phyloP scores from a whole-genome alignment of 2,888 invertebrate genomes.

The Dryobotodes eremita region DNA sequence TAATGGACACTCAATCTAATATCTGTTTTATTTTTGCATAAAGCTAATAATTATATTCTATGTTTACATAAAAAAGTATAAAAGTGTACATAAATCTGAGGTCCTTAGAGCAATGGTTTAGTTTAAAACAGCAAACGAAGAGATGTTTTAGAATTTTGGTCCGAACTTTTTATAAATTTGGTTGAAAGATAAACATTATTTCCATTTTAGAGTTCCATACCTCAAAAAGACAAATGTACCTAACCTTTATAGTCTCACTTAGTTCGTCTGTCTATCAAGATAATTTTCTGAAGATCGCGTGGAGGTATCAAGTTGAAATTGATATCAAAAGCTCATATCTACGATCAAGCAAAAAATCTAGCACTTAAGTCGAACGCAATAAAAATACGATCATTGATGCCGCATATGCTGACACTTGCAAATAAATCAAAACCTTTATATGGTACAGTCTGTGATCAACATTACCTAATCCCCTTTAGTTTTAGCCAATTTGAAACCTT shows the following conservation, averaged over 20 bases:
- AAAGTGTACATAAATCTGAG: conserved; percentile 51
- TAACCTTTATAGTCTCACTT: not conserved
- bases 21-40: conserved; percentile 53
- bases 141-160: conserved; percentile 4
- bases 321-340: not conserved
- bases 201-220: not conserved
- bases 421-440: not conserved
- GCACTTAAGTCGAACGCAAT: too few relatives aligned
- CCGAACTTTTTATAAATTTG: not conserved
- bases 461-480: too few relatives aligned
- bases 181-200: not conserved
- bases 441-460: too few relatives aligned
- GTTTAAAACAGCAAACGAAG: not conserved
- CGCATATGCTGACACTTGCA: not conserved
- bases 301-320: not conserved
- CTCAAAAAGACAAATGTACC: not conserved
- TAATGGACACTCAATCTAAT: conserved; percentile 6
- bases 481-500: too few relatives aligned
- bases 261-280: not conserved
- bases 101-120: conserved; percentile 19
- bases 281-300: too few relatives aligned
- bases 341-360: not conserved
- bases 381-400: too few relatives aligned
- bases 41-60: conserved; percentile 38
- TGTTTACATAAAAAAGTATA: conserved; percentile 72